phyloP scores from a whole-genome alignment of 2,797 vertebrate species.

The Phyllotis vaccarum region DNA sequence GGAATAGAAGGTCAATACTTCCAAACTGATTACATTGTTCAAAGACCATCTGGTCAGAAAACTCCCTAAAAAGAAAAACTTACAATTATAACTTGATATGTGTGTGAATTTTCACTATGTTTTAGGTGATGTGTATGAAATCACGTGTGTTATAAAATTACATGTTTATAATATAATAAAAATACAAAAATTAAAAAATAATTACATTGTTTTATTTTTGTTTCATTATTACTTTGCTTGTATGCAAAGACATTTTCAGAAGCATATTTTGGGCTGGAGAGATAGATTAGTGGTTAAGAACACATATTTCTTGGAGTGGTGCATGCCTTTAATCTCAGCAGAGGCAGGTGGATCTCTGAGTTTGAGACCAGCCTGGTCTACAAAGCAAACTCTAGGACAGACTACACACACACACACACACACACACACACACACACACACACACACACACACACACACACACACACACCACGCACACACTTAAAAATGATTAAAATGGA shows the following conservation, averaged over 20 bases:
- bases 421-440: no score
- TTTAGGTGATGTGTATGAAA: not conserved
- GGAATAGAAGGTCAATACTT: not conserved
- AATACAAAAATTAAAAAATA: not conserved
- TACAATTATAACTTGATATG: not conserved
- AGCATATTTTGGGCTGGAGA: no score
- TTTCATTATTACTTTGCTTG: not conserved
- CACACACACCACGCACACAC: not conserved
- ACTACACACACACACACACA: no score
- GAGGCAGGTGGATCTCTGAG: no score
- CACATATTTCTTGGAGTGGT: no score
- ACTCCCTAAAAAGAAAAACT: not conserved
- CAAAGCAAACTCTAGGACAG: no score
- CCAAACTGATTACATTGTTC: not conserved
- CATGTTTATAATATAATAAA: not conserved
- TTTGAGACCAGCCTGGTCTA: no score
- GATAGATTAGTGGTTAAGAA: no score
- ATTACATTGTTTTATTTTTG: not conserved
- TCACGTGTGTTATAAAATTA: not conserved
- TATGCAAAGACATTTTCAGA: not conserved
- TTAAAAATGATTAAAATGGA: no score
- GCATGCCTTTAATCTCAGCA: no score
- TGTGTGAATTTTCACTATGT: not conserved
- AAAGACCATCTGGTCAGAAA: not conserved
- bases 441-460: not conserved